Evolutionary conservation across 2,888 invertebrate species (phyloP).

Genomic region (Sturmia bella): DNA sequence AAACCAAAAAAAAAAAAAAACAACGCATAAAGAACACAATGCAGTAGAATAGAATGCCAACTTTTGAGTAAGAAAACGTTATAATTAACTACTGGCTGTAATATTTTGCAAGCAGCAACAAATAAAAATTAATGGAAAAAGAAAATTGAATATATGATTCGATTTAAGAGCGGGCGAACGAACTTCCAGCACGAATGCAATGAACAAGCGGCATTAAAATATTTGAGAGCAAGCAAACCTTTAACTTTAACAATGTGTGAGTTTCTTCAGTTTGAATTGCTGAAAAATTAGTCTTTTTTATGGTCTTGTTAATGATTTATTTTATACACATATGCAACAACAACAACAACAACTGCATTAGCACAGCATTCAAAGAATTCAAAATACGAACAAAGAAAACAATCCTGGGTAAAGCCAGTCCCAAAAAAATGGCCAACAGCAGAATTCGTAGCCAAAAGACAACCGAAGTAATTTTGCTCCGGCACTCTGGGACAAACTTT

Average conservation of each 20-base stretch:
- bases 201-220: constrained; percentile 19
- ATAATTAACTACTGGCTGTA: not conserved
- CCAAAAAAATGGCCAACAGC: constrained; percentile 31
- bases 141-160: constrained; percentile 19
- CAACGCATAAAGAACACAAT: not conserved
- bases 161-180: constrained; percentile 41
- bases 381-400: constrained; percentile 21
- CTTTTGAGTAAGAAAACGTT: no score
- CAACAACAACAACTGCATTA: constrained; percentile 40
- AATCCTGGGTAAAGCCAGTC: constrained; percentile 20
- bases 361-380: constrained; percentile 47
- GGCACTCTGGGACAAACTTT: constrained; percentile 24
- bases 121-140: not conserved
- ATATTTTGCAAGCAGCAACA: no score
- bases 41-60: no score
- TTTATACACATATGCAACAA: constrained; percentile 16
- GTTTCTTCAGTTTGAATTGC: constrained; percentile 27
- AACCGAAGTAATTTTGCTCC: constrained; percentile 60
- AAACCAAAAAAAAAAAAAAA: not conserved
- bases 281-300: constrained; percentile 36
- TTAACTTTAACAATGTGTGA: constrained; percentile 28
- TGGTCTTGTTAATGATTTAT: not conserved
- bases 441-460: constrained; percentile 53
- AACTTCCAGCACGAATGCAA: constrained; percentile 28
- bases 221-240: constrained; percentile 44